phyloP scores from a whole-genome alignment of 2,888 invertebrate genomes.

The Patella ulyssiponensis region DNA sequence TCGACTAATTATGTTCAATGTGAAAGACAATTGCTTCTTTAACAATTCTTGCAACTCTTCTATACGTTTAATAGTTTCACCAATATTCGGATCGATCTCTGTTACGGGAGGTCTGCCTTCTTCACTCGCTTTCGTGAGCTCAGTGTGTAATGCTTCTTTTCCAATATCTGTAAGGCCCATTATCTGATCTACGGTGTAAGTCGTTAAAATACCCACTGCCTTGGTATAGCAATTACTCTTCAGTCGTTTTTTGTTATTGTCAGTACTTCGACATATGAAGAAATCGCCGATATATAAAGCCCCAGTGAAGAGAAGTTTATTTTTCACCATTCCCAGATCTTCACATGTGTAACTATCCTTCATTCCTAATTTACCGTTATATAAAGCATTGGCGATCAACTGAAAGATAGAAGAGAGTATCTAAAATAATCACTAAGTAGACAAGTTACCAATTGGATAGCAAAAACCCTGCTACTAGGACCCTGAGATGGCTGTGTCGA shows the following conservation, averaged over 20 bases:
- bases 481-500: too few relatives aligned
- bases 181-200: neutral
- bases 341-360: neutral
- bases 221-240: neutral
- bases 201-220: neutral
- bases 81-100: neutral
- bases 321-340: neutral
- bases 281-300: neutral
- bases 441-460: too few relatives aligned
- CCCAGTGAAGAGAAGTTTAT: neutral
- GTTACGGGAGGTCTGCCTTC: neutral
- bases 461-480: too few relatives aligned
- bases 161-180: neutral
- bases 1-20: neutral
- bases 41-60: neutral
- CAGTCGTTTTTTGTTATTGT: neutral
- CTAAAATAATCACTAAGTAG: too few relatives aligned
- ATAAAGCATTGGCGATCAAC: neutral
- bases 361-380: neutral
- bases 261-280: neutral
- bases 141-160: neutral
- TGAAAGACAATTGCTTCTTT: neutral
- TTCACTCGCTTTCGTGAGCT: neutral
- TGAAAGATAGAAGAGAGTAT: neutral
- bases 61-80: neutral